Evolutionary conservation across 2,888 invertebrate genomes (phyloP).

Genomic region (Acronicta alni): DNA sequence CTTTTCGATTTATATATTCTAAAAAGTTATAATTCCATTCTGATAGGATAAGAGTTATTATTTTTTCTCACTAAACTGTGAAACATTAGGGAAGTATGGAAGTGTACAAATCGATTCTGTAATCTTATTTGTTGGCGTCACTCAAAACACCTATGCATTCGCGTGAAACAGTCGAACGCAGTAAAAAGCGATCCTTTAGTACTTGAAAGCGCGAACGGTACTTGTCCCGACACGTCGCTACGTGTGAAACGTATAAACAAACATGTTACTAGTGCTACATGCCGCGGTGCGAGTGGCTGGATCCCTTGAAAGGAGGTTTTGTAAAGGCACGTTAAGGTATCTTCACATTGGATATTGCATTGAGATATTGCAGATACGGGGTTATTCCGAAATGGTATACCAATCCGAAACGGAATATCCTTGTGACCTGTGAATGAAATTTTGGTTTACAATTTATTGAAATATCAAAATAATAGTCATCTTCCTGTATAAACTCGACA

Average conservation of each 20-base stretch:
- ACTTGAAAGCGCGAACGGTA: conserved; percentile 73
- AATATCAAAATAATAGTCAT: no score
- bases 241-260: conserved; percentile 83
- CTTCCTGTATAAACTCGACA: no score
- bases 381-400: background rate
- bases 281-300: conserved; percentile 68
- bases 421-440: no score
- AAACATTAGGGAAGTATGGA: no score
- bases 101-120: conserved; percentile 11
- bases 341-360: conserved; percentile 18
- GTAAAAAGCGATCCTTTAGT: conserved; percentile 76
- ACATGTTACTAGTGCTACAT: conserved; percentile 65
- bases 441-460: no score
- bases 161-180: conserved; percentile 61
- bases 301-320: conserved; percentile 73
- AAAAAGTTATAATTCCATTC: no score
- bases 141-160: conserved; percentile 35
- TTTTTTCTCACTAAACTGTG: background rate
- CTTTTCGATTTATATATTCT: no score
- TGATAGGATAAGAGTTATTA: background rate
- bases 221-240: conserved; percentile 69
- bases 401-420: background rate
- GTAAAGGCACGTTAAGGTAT: conserved; percentile 60
- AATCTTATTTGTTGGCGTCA: conserved; percentile 46
- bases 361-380: background rate